Evolutionary conservation across 2,113 vertebrate species (phyloP).

Genomic region (Ariopsis seemanni): DNA sequence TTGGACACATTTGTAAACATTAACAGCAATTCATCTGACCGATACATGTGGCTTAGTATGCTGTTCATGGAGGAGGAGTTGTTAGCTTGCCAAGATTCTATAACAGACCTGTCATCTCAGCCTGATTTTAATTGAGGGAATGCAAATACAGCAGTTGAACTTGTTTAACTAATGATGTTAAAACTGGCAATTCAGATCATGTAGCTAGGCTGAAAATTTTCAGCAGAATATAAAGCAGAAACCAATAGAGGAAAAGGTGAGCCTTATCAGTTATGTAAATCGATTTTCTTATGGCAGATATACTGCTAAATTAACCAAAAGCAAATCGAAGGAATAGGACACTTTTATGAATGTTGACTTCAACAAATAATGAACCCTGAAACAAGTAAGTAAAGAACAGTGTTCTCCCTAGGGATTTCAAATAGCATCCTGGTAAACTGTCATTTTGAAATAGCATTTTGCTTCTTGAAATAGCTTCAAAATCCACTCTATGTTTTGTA

Average conservation of each 20-base stretch:
- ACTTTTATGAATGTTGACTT: too few relatives aligned
- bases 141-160: constrained; percentile 25
- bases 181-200: constrained; percentile 37
- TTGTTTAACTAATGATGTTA: constrained; percentile 14
- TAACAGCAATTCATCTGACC: background rate
- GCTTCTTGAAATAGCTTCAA: too few relatives aligned
- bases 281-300: background rate
- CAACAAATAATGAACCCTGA: too few relatives aligned
- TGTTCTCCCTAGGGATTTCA: too few relatives aligned
- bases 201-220: background rate
- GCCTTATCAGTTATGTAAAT: background rate
- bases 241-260: background rate
- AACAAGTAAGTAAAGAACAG: too few relatives aligned
- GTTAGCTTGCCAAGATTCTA: background rate
- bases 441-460: too few relatives aligned
- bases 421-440: too few relatives aligned
- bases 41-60: background rate
- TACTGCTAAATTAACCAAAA: background rate
- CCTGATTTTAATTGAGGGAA: background rate
- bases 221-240: background rate
- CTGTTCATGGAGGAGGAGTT: background rate
- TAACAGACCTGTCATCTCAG: background rate
- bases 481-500: too few relatives aligned
- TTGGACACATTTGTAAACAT: background rate
- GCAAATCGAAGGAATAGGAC: too few relatives aligned